Evolutionary conservation across 2,797 vertebrate genomes (phyloP).

Genomic region (Anguilla megastoma): DNA sequence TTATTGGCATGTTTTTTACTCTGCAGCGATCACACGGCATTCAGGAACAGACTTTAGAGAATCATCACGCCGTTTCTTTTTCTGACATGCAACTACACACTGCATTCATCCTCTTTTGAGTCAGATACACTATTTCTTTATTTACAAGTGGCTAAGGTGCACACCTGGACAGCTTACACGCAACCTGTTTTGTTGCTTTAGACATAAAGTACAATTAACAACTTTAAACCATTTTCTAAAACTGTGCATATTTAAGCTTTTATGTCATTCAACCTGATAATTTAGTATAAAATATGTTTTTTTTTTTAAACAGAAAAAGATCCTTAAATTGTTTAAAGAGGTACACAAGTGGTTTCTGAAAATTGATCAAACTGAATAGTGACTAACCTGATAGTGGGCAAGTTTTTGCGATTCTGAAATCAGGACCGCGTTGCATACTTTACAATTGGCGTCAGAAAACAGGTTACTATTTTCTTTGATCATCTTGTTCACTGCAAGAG

Average conservation of each 20-base stretch:
- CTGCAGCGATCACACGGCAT: constrained; percentile 61
- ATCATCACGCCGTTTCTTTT: background rate
- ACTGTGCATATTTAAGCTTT: too few species aligned
- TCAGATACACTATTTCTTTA: background rate
- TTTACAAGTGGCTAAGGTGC: background rate
- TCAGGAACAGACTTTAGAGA: background rate
- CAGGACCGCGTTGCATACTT: constrained; percentile 91
- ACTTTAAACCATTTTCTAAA: too few species aligned
- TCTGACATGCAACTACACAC: background rate
- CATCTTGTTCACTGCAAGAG: constrained; percentile 83
- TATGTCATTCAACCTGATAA: background rate
- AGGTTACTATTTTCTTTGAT: constrained; percentile 88
- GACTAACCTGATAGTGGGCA: constrained; percentile 90
- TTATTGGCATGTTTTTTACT: constrained; percentile 98
- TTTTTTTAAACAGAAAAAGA: background rate
- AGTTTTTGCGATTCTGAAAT: constrained; percentile 94
- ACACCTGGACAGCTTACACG: background rate
- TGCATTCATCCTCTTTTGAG: background rate
- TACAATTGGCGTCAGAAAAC: constrained; percentile 91
- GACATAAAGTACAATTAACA: too few species aligned
- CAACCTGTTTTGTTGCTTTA: background rate
- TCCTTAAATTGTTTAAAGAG: background rate
- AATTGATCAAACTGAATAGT: background rate
- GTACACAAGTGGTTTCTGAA: background rate
- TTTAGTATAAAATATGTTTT: background rate